A percentile compares a stretch with the other conserved stretches of the same genome.
Conservation (phyloP, 1,140 invertebrate species). For the Acyrthosiphon pisum region DNA sequence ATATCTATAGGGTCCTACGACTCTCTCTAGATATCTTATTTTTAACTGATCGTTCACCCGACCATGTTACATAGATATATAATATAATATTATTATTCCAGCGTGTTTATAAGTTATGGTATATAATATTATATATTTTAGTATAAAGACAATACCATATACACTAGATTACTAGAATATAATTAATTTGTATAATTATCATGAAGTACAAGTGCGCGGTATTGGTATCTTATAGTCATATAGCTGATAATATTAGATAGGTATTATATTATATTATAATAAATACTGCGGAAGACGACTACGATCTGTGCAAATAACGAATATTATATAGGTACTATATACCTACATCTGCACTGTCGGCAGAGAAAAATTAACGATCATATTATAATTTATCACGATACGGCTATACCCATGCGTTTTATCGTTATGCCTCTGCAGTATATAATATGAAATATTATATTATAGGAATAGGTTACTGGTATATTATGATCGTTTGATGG, state of each 20-base stretch:
- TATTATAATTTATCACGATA: not conserved
- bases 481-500: not conserved
- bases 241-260: not conserved
- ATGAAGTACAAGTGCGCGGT: not conserved
- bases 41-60: too few species aligned
- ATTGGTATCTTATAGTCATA: not conserved
- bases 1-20: too few species aligned
- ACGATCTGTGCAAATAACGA: not conserved
- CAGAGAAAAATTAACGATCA: not conserved
- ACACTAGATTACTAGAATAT: not conserved
- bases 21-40: too few species aligned
- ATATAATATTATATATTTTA: not conserved
- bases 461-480: not conserved
- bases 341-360: not conserved
- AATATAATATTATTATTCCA: too few species aligned
- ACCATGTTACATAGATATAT: too few species aligned
- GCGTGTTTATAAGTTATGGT: not conserved
- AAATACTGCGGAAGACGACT: not conserved
- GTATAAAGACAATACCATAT: not conserved
- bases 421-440: not conserved
- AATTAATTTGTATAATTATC: not conserved
- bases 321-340: not conserved
- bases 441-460: too few species aligned
- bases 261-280: too few species aligned
- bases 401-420: not conserved